Evolutionary conservation across 2,888 invertebrate genomes (phyloP), one percentile per base, ranked within the genome.

Genomic region (Orchestes rusci): DNA sequence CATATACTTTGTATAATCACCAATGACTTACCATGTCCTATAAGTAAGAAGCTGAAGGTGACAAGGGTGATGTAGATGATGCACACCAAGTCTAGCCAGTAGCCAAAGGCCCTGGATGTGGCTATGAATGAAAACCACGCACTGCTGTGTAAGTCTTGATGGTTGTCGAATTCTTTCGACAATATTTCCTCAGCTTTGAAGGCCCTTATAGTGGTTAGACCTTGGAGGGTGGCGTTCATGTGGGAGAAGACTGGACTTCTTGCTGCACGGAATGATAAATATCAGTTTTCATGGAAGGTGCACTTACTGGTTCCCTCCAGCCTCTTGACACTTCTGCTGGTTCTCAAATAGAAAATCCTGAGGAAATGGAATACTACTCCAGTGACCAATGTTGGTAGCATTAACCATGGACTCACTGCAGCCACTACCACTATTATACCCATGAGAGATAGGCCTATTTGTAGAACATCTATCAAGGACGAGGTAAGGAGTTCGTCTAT

Each of bases 231-330:
- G 17, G 93, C 87, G 61, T 84, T 89, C 58, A 96, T 71, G 63
- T 95, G 94, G 2, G 88, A 86, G 70, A 94, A 96, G n/a, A 97
- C 89, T 0, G 96, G 96, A 58, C 93, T 93, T 47, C 93, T 82
- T 51, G 36, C 38, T 43, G 16, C n/a, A n/a, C n/a, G n/a, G n/a
- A n/a, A n/a, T n/a, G n/a, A n/a, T n/a, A n/a, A n/a, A n/a, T n/a
- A n/a, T n/a, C n/a, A n/a, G n/a, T n/a, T n/a, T n/a, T n/a, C n/a
- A n/a, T 12, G 4, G 12, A 7, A 36, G 5, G 19, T 20, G 4
- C 2, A 70, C 76, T 74, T 57, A 81, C 82, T 79, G n/a, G 79
- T 74, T 57, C 81, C 80, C 62, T 83, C 82, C 3, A 82, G 70
- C 57, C 80, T 67, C 66, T 81, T 89, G 16, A 89, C 67, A 59